phyloP scores from a whole-genome alignment of 1,140 invertebrate genomes.

The Myzus persicae region DNA sequence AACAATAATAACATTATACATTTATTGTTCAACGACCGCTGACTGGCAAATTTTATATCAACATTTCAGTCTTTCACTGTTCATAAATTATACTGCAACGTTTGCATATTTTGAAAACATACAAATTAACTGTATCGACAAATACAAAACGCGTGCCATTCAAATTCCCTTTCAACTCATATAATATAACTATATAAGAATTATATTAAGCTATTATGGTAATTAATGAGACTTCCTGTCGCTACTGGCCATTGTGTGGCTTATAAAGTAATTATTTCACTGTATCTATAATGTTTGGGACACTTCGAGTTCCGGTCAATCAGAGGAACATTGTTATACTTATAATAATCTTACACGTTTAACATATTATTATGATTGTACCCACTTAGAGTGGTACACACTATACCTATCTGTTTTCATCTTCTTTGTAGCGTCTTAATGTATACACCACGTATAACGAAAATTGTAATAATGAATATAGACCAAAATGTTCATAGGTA shows the following conservation, averaged over 20 bases:
- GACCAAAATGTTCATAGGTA: not conserved
- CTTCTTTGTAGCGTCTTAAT: not conserved
- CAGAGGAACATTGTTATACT: conserved; percentile 31
- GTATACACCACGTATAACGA: not conserved
- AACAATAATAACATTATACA: not conserved
- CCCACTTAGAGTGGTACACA: not conserved
- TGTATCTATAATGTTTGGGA: not conserved
- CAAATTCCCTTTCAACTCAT: not conserved
- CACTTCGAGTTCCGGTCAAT: conserved; percentile 40
- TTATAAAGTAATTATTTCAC: not conserved
- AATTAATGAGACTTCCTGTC: conserved; percentile 39
- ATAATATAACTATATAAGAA: not conserved
- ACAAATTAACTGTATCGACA: not conserved
- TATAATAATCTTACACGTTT: not conserved
- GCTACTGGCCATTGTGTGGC: not conserved
- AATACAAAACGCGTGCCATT: not conserved
- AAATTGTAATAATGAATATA: not conserved
- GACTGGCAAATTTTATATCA: no score
- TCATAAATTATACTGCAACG: not conserved
- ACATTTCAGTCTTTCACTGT: not conserved
- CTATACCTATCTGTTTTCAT: not conserved
- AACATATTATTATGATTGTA: not conserved
- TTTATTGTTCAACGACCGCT: not conserved
- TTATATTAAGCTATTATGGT: no score
- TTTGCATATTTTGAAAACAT: not conserved